These are phyloP conservation scores for Leptinotarsa undecemlineata DNA, from an alignment of 1,140 invertebrate genomes.

Conservation along the genomic window DNA sequence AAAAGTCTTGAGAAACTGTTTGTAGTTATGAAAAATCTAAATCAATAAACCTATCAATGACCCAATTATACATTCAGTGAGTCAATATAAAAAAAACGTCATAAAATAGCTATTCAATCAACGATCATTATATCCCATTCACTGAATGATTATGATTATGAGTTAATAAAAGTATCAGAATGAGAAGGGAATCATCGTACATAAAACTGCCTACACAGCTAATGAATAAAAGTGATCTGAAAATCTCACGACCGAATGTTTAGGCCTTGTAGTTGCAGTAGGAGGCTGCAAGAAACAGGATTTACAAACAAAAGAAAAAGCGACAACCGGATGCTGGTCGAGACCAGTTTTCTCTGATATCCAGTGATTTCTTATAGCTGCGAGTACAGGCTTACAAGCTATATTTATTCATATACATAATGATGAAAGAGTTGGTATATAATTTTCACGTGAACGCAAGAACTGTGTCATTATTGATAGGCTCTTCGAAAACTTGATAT, in stretches of 20 bases:
- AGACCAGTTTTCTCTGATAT: conserved; percentile 6
- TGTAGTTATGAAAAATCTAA: no score
- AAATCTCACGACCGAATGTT: not conserved
- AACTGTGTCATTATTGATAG: conserved; percentile 3
- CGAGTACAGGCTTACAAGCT: not conserved
- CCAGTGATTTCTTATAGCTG: conserved; percentile 8
- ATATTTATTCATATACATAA: conserved; percentile 1
- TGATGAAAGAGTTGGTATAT: not conserved
- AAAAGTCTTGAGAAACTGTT: no score
- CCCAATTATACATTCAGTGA: no score
- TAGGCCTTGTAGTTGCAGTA: not conserved
- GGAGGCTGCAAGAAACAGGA: conserved; percentile 7
- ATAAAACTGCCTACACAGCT: no score
- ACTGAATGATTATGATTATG: no score
- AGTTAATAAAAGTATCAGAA: no score
- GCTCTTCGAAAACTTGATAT: not conserved
- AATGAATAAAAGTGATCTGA: conserved; percentile 3
- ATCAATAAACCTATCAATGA: no score
- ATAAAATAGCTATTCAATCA: no score
- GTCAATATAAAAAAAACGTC: no score
- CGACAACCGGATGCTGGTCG: not conserved
- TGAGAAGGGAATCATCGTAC: no score
- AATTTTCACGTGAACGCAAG: not conserved
- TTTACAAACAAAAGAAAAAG: conserved; percentile 4
- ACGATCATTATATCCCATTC: no score